phyloP scores from a whole-genome alignment of 2,113 vertebrate genomes.

The Pantherophis guttatus region DNA sequence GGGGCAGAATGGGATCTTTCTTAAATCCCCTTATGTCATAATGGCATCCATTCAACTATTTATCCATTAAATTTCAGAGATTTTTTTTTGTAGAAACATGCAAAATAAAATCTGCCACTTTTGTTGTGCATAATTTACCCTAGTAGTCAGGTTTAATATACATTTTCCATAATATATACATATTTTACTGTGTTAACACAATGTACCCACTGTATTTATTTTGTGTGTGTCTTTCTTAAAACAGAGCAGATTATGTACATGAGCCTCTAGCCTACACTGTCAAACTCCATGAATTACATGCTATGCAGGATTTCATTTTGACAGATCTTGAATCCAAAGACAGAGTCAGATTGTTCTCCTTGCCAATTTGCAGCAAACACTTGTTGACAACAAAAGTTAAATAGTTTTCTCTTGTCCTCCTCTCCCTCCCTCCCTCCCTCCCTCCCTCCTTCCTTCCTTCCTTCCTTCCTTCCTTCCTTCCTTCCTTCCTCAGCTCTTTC shows the following conservation, averaged over 20 bases:
- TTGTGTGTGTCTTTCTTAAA: neutral
- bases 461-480: neutral
- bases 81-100: neutral
- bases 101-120: neutral
- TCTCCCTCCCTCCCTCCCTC: neutral
- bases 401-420: neutral
- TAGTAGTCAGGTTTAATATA: neutral
- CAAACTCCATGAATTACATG: neutral
- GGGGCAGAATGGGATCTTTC: neutral
- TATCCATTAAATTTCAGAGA: neutral
- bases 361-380: neutral
- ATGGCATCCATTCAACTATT: neutral
- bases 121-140: neutral
- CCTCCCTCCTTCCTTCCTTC: neutral
- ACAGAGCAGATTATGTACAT: neutral
- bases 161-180: neutral
- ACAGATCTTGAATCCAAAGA: neutral
- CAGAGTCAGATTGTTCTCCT: neutral
- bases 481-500: slow-evolving; percentile 8
- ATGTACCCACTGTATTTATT: neutral
- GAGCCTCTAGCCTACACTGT: neutral
- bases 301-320: neutral
- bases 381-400: neutral
- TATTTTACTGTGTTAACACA: neutral
- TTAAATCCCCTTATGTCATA: neutral